Base-by-base conservation (phyloP, 2,888 invertebrate genomes). In the Dysmachus trigonus region DNA sequence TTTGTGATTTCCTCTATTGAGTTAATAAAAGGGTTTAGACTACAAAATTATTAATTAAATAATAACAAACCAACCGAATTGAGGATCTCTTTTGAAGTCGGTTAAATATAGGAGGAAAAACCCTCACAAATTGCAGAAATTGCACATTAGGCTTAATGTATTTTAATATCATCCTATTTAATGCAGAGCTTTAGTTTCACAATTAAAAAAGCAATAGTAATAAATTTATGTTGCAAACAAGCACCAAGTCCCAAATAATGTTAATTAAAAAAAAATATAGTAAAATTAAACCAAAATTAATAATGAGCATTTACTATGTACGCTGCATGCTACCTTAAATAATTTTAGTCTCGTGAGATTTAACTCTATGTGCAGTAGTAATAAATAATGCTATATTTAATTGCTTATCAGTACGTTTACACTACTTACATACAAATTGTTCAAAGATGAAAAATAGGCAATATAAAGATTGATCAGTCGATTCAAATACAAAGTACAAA, bases 381-480 rank as follows among this genome's bases (percentile, higher is more conserved):
- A 18, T 73, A 33, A 76, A 35, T 76, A 76, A 35, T 35, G 41
- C 76, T 76, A 76, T 41, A 38, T 3, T 41, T 76, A 76, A 38
- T 76, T 76, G 76, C 76, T 76, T 76, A 76, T 76, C 33, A 22
- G 3, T 76, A 76, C 76, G 38, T 33, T 76, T 38, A 76, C 76
- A 22, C 76, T 76, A 76, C 76, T 76, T 79, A 79, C 31, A 82
- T 62, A 82, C 33, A 62, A 62, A 62, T 82, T 35, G 31, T 84
- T 84, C 82, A 72, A 85, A 86, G 81, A 71, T 86, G 85, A 86
- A 86, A 86, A 86, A 85, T 86, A 86, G 86, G 86, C 86, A 85
- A 84, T 85, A 86, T 73, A 79, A 86, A 86, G 85, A 74, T 86
- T 84, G 86, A 86, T 86, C 86, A 86, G 86, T 86, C 86, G 77